phyloP scores from a whole-genome alignment of 2,888 invertebrate species.

The Melinaea marsaeus region DNA sequence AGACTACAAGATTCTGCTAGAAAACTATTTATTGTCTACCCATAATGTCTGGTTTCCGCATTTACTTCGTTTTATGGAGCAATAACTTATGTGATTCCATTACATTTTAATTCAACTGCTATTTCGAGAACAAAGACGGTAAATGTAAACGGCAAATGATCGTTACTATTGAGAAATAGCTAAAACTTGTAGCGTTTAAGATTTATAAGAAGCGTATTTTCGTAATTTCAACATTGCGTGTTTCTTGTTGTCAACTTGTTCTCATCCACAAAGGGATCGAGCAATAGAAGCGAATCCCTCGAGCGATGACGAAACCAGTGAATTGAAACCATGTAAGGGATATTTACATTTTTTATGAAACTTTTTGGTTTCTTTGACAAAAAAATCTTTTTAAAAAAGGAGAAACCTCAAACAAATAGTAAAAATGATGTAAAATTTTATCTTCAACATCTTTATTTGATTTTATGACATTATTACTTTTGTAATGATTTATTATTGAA shows the following conservation, averaged over 20 bases:
- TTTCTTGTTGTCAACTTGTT: constrained; percentile 5
- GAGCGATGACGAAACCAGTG: constrained; percentile 23
- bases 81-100: constrained; percentile 18
- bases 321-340: background rate
- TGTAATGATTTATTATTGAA: no score
- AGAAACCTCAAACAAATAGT: background rate
- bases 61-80: constrained; percentile 12
- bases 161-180: constrained; percentile 6
- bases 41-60: constrained; percentile 11
- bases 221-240: background rate
- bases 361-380: background rate
- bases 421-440: no score
- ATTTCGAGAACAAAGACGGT: constrained; percentile 30
- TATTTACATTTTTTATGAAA: background rate
- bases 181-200: background rate
- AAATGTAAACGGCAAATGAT: constrained; percentile 25
- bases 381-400: background rate
- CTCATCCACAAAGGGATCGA: constrained; percentile 39
- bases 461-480: no score
- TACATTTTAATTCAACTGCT: constrained; percentile 24
- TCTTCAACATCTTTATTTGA: background rate
- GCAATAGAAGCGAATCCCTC: constrained; percentile 38
- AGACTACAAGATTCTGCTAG: background rate
- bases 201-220: background rate
- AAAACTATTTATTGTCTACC: background rate